Evolutionary conservation across 2,888 invertebrate species (phyloP), one percentile per base, ranked within the genome.

Genomic region (Morpho achilles): DNA sequence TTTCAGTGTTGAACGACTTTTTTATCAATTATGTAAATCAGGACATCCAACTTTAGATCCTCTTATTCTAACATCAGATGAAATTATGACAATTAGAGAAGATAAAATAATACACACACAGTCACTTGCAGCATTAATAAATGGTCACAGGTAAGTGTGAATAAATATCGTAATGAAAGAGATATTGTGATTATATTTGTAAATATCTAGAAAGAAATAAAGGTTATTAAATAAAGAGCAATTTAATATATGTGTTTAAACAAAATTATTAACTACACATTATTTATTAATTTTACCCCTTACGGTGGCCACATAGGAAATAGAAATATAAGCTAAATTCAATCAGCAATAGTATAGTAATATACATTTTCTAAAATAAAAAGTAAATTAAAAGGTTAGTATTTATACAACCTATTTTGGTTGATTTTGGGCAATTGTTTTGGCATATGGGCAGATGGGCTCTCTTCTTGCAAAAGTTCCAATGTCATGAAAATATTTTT

Each of bases 21-120:
- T 97, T 84, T 94, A 94, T 79, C 96, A 97, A 84, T 87, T 98
- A 71, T 95, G 95, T 78, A 94, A 95, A 80, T 95, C 96, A 64
- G 95, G 96, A 55, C 95, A 97, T 85, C 95, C 96, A 65, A 96
- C 97, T 63, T 89, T 98, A 69, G 97, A 97, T 86, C 98, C 98
- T 54, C 86, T 98, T 69, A 92, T 96, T 66, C 92, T 98, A 61
- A 95, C 95, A 63, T 84, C 92, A 62, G 93, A 94, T 77, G 96
- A 95, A 70, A 93, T 94, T 66, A 92, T 98, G 75, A 95, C 96
- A 62, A 93, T 98, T 67, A 93, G 93, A 76, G 94, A 95, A 74
- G 96, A 96, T 69, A 94, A 95, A 86, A 92, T 96, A 59, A 92
- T 93, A 75, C 94, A 95, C 73, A 95, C 97, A 60, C 95, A 96